Conservation (phyloP, 1,140 invertebrate genomes). For the Drosophila pruinosa region DNA sequence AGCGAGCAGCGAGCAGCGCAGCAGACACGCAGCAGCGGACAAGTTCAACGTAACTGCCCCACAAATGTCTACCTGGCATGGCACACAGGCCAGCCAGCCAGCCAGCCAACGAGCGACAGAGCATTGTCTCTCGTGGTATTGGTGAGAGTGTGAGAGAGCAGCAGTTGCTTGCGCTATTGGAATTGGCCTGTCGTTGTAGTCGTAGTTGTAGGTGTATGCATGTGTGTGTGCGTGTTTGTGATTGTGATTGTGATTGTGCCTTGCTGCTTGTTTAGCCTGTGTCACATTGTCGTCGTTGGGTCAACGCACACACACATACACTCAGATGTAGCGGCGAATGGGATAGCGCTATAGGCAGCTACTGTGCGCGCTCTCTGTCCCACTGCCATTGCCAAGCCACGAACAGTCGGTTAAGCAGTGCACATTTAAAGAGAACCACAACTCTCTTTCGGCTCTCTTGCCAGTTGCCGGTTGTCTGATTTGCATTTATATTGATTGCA, state of each 20-base stretch:
- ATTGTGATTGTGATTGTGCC: constrained; percentile 47
- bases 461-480: background rate
- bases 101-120: constrained; percentile 35
- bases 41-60: constrained; percentile 74
- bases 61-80: constrained; percentile 63
- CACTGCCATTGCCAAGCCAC: background rate
- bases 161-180: constrained; percentile 27
- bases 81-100: constrained; percentile 38
- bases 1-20: constrained; percentile 1
- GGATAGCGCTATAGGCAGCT: constrained; percentile 23
- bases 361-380: constrained; percentile 22
- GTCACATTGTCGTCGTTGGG: constrained; percentile 77
- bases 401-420: constrained; percentile 64
- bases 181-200: constrained; percentile 34
- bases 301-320: constrained; percentile 46
- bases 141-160: constrained; percentile 16
- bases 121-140: background rate
- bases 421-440: constrained; percentile 26
- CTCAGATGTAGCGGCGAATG: background rate
- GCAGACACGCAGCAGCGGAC: constrained; percentile 61
- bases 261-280: constrained; percentile 57
- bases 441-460: constrained; percentile 26
- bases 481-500: constrained; percentile 16
- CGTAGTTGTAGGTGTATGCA: constrained; percentile 22
- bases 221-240: constrained; percentile 40